Conservation (phyloP, 53 echinoderm and acorn worm species). For the Hippasteria phrygiana region DNA sequence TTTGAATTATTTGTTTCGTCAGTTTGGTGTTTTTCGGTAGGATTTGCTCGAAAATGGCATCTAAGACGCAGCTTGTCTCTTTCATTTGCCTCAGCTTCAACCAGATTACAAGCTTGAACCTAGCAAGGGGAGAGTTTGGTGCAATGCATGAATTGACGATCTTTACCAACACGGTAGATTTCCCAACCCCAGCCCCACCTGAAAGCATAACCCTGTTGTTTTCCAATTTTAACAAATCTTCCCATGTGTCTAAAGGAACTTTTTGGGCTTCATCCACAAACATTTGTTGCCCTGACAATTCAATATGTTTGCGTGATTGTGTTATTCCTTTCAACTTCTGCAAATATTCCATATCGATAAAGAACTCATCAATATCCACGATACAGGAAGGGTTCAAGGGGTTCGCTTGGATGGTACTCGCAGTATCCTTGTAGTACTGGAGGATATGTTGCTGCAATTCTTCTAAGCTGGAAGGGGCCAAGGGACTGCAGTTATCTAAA, state of each 20-base stretch:
- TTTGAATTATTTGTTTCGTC: not conserved
- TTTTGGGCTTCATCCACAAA: not conserved
- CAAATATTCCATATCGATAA: not conserved
- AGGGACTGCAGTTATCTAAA: not conserved
- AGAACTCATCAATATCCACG: not conserved
- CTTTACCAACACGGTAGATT: not conserved
- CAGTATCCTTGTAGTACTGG: not conserved
- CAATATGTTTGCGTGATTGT: not conserved
- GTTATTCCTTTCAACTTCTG: not conserved
- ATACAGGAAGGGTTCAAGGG: not conserved
- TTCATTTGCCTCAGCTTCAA: not conserved
- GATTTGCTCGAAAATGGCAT: not conserved
- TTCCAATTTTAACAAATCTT: not conserved
- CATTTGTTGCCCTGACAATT: not conserved
- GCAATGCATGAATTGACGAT: not conserved
- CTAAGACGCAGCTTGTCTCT: not conserved
- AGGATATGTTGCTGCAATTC: not conserved
- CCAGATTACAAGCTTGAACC: not conserved
- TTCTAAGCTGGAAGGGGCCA: not conserved
- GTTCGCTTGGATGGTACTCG: not conserved
- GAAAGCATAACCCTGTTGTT: not conserved
- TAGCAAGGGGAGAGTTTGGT: not conserved
- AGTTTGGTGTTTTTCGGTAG: not conserved
- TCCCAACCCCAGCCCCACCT: constrained; percentile 4
- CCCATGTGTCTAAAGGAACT: not conserved